Evolutionary conservation across 2,113 vertebrate genomes (phyloP), one percentile per base, ranked within the genome.

Genomic region (Bubalus kerabau): DNA sequence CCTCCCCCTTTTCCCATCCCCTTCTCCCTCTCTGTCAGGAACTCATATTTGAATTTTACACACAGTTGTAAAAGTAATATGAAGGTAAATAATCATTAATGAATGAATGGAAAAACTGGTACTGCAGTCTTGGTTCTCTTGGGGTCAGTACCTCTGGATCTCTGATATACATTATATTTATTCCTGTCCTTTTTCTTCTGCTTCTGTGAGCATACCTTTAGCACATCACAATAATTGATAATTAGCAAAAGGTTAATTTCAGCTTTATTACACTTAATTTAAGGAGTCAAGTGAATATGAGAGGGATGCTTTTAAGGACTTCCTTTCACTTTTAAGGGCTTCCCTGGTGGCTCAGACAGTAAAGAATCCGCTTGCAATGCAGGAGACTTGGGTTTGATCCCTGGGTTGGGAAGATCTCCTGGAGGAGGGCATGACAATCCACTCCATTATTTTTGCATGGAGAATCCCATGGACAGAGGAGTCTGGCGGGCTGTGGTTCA

Each of bases 11-110:
- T 21, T n/a, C 16, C 21, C n/a, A 24, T 46, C 6, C 28, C 21
- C n/a, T 10, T 56, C 19, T 24, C 17, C n/a, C 16, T 46, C 7
- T n/a, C 50, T 91, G 13, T 80, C 50, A 71, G 21, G 28, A 95
- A 46, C 9, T 91, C 52, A 57, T 43, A 30, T 19, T 43, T 94
- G 64, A 91, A 94, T 89, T 89, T 85, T 86, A 86, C 10, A 87
- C 2, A 89, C 5, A 92, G 56, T 7, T 54, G 7, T 94, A 86
- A 92, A 95, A 89, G 7, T 48, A 76, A 90, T 30, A 54, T 81
- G 60, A 59, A 9, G 12, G 9, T 57, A 43, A 60, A 36, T n/a
- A 94, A 67, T 36, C 5, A 6, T 81, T 56, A 46, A 87, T 59
- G 32, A 32, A 89, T 46, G 7, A 94, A 71, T 40, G n/a, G 30